Evolutionary conservation across 2,797 vertebrate species (phyloP).

Genomic region (Luscinia luscinia): DNA sequence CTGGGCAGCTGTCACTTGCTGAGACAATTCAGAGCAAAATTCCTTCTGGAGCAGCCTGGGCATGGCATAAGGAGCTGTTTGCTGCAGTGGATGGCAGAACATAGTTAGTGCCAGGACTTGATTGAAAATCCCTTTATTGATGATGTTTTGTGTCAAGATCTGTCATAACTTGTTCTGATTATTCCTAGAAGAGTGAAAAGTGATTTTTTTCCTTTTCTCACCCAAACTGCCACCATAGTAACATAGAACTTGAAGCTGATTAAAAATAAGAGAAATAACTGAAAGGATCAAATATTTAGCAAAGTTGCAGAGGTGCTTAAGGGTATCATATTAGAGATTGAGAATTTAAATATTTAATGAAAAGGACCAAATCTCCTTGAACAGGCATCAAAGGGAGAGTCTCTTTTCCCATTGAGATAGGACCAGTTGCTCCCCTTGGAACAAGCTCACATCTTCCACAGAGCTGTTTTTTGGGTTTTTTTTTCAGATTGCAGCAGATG

Average conservation of each 20-base stretch:
- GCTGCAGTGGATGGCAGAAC: background rate
- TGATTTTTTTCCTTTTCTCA: background rate
- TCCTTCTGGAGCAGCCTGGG: background rate
- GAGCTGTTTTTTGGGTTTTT: background rate
- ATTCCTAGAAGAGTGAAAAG: background rate
- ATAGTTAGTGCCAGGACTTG: background rate
- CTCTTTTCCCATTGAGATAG: background rate
- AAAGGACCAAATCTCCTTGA: background rate
- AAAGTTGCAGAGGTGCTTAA: background rate
- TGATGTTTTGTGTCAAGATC: background rate
- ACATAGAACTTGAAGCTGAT: background rate
- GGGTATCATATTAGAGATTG: background rate
- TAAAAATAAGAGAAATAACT: background rate
- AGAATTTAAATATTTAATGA: background rate
- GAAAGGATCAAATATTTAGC: background rate
- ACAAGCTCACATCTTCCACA: rapidly evolving
- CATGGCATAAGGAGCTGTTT: background rate
- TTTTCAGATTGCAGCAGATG: background rate
- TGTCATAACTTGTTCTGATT: background rate
- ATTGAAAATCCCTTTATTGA: background rate
- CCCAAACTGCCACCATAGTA: background rate
- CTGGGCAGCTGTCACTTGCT: background rate
- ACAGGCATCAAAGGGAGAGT: background rate
- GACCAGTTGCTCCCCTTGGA: background rate
- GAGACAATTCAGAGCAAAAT: background rate